A percentile compares a stretch with the other conserved stretches of the same genome.
These are phyloP conservation scores for Stictocephala bisonia DNA, from an alignment of 2,888 invertebrate species.

Conservation along the genomic window DNA sequence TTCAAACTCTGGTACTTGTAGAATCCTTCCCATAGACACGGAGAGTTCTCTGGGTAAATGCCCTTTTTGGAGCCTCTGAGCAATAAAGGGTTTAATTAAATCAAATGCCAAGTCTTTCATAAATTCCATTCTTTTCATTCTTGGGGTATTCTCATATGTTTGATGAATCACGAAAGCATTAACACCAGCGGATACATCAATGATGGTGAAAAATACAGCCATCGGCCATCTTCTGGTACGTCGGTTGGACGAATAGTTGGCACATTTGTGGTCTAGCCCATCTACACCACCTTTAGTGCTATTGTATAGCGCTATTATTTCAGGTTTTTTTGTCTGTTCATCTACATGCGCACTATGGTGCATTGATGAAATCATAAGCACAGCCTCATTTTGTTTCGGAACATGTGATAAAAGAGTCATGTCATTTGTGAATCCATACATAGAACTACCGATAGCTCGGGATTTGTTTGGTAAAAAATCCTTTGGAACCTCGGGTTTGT, in stretches of 20 bases:
- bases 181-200: constrained; percentile 45
- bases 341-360: constrained; percentile 40
- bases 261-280: constrained; percentile 43
- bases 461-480: constrained; percentile 47
- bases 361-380: constrained; percentile 50
- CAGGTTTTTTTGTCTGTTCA: constrained; percentile 40
- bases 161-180: constrained; percentile 36
- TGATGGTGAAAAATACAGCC: constrained; percentile 44
- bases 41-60: no score
- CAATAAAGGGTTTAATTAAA: no score
- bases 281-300: constrained; percentile 48
- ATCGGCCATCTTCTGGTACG: constrained; percentile 48
- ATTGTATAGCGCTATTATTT: constrained; percentile 48
- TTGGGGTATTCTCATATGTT: not conserved
- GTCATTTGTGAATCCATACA: constrained; percentile 51
- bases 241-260: constrained; percentile 42
- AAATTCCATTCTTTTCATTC: constrained; percentile 15
- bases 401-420: constrained; percentile 48
- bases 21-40: no score
- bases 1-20: no score
- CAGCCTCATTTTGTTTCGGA: constrained; percentile 47
- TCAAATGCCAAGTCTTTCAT: no score
- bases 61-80: no score
- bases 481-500: constrained; percentile 49
- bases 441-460: not conserved